Conservation (phyloP, 2,797 vertebrate genomes). For the Artibeus lituratus region DNA sequence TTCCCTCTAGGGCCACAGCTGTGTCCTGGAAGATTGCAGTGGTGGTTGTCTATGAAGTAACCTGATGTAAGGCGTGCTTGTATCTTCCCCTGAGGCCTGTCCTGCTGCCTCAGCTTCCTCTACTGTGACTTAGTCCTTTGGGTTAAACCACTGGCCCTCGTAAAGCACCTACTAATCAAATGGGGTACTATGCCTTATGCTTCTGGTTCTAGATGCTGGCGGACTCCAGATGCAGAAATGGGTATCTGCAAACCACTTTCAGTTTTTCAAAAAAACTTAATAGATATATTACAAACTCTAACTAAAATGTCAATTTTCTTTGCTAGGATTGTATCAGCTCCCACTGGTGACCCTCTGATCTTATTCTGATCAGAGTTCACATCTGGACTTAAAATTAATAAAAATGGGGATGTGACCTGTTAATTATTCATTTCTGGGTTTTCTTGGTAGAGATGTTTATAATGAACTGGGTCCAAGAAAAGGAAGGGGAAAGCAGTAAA, state of each 20-base stretch:
- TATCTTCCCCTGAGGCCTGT: background rate
- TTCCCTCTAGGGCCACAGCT: background rate
- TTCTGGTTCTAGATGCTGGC: background rate
- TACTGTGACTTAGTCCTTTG: background rate
- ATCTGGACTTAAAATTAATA: background rate
- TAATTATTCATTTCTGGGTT: background rate
- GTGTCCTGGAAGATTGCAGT: background rate
- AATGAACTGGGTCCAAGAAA: background rate
- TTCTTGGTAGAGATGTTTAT: background rate
- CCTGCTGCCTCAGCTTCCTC: background rate
- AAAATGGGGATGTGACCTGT: background rate
- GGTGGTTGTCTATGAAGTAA: fast-evolving
- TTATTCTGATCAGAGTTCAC: background rate
- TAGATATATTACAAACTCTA: background rate
- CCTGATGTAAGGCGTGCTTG: background rate
- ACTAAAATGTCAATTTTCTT: background rate
- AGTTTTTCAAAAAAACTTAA: background rate
- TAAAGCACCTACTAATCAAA: background rate
- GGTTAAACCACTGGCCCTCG: background rate
- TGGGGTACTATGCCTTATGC: fast-evolving
- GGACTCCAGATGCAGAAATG: background rate
- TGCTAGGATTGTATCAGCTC: background rate
- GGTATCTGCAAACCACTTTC: background rate
- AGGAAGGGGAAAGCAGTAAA: background rate
- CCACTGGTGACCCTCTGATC: background rate